Evolutionary conservation across 2,888 invertebrate species (phyloP).

Genomic region (Amblyjoppa proteus): DNA sequence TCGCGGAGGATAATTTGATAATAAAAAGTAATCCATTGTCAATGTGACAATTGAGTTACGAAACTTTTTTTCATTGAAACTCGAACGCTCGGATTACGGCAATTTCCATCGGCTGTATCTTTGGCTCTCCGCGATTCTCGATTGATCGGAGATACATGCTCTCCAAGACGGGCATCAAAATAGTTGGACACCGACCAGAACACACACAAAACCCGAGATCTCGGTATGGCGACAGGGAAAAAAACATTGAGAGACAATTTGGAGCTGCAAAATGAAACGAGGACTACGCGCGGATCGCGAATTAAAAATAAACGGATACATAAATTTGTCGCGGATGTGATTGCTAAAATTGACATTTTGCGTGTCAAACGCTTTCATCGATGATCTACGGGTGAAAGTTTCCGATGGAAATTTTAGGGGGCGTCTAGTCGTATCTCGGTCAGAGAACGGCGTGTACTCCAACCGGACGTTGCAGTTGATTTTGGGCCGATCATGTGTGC

Average conservation of each 20-base stretch:
- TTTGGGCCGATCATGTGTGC: constrained; percentile 28
- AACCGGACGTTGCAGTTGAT: constrained; percentile 28
- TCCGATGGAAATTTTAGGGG: neutral
- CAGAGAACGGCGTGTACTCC: neutral
- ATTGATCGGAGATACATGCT: neutral
- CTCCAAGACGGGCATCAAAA: neutral
- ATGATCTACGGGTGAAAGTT: constrained; percentile 4
- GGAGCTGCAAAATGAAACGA: neutral
- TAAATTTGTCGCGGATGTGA: neutral
- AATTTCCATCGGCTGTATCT: neutral
- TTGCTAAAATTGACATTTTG: neutral
- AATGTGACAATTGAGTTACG: neutral
- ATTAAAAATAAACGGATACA: neutral
- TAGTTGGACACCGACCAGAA: constrained; percentile 65
- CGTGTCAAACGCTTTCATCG: constrained; percentile 14
- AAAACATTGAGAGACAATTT: constrained; percentile 39
- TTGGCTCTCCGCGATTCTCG: neutral
- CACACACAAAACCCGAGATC: constrained; percentile 28
- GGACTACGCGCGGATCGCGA: neutral
- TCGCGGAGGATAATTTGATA: neutral
- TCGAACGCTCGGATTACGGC: neutral
- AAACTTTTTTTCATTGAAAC: neutral
- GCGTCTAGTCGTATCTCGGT: neutral
- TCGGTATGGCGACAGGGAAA: constrained; percentile 19
- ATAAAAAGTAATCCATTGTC: neutral